Evolutionary conservation across 35 echinoderm and acorn worm genomes (phyloP), one percentile per base, ranked within the genome.

Genomic region (Amphiura filiformis): DNA sequence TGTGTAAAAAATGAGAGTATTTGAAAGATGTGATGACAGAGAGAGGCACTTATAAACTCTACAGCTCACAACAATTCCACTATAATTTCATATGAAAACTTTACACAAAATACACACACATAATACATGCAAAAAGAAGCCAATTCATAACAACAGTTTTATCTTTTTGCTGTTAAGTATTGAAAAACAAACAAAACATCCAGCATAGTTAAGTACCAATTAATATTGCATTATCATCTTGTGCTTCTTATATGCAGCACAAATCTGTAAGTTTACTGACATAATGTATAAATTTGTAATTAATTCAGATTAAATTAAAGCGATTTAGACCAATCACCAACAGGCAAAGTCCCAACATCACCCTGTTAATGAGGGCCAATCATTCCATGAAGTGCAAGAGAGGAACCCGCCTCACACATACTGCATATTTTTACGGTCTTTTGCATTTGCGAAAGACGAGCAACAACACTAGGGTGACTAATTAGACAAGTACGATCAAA

Each of bases 1-100:
- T 70, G 61, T 70, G 61, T 70, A 70, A 70, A 70, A 70, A 18
- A 70, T 70, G 61, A 70, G 3, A 70, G 26, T 70, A 70, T 70
- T 70, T 70, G 15, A 3, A 18, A 15, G 11, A 13, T 13, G 15
- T 70, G 61, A 70, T 30, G 26, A 70, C 26, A 70, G 7, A 70
- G 15, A 70, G 1, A 70, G 61, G 61, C 61, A 70, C 61, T 70
- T 70, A n/a, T n/a, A 23, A 70, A 70, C 61, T 15, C 28, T 18
- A 70, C 61, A 70, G 61, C 26, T 70, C 26, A 11, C 1, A 11
- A 70, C 28, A 18, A 13, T 70, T 26, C 61, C 61, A 70, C 61
- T n/a, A 70, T 18, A 15, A 15, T 70, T 26, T 70, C 7, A 13
- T 15, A 70, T 26, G 26, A 2, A 70, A 5, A 70, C 61, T 70